phyloP scores from a whole-genome alignment of 1,140 invertebrate genomes.

The Solenopsis invicta region DNA sequence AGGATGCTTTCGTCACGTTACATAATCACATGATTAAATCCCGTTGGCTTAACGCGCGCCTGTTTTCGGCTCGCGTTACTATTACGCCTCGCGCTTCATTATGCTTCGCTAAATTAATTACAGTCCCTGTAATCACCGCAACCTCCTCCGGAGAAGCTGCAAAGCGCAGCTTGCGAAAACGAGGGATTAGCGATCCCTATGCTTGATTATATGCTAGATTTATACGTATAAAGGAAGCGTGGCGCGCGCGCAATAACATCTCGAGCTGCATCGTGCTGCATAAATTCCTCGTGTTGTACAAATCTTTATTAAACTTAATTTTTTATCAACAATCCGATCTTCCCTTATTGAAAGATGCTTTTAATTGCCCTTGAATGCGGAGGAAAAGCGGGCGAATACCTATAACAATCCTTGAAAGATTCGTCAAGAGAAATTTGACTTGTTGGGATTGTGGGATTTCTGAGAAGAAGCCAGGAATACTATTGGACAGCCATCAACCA shows the following conservation, averaged over 20 bases:
- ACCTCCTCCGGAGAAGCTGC: constrained; percentile 47
- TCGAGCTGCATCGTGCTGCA: neutral
- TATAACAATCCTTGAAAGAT: neutral
- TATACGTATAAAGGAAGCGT: neutral
- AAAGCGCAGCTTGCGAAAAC: constrained; percentile 54
- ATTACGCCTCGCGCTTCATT: constrained; percentile 60
- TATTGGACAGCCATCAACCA: constrained; percentile 42
- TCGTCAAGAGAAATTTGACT: constrained; percentile 24
- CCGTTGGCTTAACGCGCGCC: constrained; percentile 61
- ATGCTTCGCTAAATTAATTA: constrained; percentile 64
- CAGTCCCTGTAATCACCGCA: constrained; percentile 60
- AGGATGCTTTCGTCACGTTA: constrained; percentile 62
- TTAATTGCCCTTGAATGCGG: no score
- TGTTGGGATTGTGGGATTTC: constrained; percentile 3
- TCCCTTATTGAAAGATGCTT: constrained; percentile 6
- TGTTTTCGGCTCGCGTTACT: constrained; percentile 61
- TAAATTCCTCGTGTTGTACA: neutral
- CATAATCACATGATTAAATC: constrained; percentile 65
- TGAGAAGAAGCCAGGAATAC: constrained; percentile 12
- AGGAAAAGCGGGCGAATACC: no score
- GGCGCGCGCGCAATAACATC: neutral
- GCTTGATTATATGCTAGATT: constrained; percentile 47
- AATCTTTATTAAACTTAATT: neutral
- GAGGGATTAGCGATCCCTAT: constrained; percentile 52
- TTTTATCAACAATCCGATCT: neutral